A percentile compares a stretch with the other conserved stretches of the same genome.
These are phyloP conservation scores for Morus bassanus DNA, from an alignment of 2,797 vertebrate species.

Conservation along the genomic window DNA sequence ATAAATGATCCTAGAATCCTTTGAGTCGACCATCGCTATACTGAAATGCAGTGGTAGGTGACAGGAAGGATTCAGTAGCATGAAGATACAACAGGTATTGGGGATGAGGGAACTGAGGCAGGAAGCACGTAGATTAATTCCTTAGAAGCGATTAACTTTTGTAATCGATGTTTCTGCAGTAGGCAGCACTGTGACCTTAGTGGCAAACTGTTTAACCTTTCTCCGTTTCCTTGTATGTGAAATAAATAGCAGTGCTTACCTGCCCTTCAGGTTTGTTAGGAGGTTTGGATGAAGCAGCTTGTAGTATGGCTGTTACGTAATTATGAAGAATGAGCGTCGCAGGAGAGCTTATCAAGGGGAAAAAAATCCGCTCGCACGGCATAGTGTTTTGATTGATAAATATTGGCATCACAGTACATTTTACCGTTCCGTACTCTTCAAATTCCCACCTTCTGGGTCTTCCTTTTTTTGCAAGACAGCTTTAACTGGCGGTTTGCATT, in stretches of 20 bases:
- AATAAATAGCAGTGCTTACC: not conserved
- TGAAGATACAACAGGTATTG: not conserved
- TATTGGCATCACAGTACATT: not conserved
- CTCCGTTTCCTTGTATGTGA: not conserved
- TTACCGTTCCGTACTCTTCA: not conserved
- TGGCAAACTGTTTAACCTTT: not conserved
- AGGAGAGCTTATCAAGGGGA: not conserved
- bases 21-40: accelerated
- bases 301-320: not conserved
- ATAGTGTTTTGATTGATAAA: not conserved
- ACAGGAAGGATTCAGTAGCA: not conserved
- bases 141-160: not conserved
- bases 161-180: not conserved
- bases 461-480: not conserved
- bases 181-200: not conserved
- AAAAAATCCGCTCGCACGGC: not conserved
- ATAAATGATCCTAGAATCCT: not conserved
- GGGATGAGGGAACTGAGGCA: not conserved
- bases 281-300: not conserved
- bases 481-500: not conserved
- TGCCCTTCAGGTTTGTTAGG: not conserved
- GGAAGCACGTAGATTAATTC: not conserved
- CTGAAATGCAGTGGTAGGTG: not conserved
- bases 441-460: not conserved
- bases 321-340: not conserved